Conservation (phyloP, 53 echinoderm and acorn worm species). For the Arbacia lixula region DNA sequence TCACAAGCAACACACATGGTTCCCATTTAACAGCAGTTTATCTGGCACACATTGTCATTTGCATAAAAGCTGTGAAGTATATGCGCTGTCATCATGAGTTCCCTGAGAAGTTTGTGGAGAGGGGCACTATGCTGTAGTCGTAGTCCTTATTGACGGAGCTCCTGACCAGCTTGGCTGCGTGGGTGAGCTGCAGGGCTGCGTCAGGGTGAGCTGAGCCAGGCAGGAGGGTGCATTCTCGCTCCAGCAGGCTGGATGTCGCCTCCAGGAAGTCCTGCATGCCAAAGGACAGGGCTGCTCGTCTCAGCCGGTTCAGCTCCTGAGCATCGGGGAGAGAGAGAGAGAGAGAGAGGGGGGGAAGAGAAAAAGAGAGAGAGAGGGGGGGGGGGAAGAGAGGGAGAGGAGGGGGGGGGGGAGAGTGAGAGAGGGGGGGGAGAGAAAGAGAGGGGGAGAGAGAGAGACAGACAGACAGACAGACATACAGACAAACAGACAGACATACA, state of each 20-base stretch:
- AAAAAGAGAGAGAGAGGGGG: too few relatives aligned
- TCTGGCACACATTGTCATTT: too few relatives aligned
- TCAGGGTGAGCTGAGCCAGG: slow-evolving; percentile 93
- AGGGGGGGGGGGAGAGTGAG: too few relatives aligned
- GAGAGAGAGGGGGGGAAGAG: too few relatives aligned
- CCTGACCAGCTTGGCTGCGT: slow-evolving; percentile 88
- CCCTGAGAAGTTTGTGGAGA: slow-evolving; percentile 91
- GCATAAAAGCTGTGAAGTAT: not conserved
- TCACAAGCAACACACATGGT: too few relatives aligned
- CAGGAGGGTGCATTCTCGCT: slow-evolving; percentile 90
- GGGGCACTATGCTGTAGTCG: slow-evolving; percentile 74
- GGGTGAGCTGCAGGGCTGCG: slow-evolving; percentile 94
- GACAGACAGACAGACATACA: too few relatives aligned
- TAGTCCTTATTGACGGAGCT: slow-evolving; percentile 78
- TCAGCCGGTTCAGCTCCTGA: slow-evolving; percentile 95
- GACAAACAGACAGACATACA: too few relatives aligned
- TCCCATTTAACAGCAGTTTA: too few relatives aligned
- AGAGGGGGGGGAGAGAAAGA: too few relatives aligned
- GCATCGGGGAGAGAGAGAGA: too few relatives aligned
- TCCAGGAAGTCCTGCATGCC: slow-evolving; percentile 88
- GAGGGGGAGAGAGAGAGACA: too few relatives aligned
- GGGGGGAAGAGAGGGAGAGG: too few relatives aligned
- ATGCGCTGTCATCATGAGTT: slow-evolving; percentile 59
- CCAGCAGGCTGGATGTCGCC: slow-evolving; percentile 85
- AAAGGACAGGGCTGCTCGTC: slow-evolving; percentile 86